Percentiles rank a stretch among this genome's conserved stretches.
Evolutionary conservation across 2,888 invertebrate species (phyloP).

Genomic region (Lysandra bellargus): DNA sequence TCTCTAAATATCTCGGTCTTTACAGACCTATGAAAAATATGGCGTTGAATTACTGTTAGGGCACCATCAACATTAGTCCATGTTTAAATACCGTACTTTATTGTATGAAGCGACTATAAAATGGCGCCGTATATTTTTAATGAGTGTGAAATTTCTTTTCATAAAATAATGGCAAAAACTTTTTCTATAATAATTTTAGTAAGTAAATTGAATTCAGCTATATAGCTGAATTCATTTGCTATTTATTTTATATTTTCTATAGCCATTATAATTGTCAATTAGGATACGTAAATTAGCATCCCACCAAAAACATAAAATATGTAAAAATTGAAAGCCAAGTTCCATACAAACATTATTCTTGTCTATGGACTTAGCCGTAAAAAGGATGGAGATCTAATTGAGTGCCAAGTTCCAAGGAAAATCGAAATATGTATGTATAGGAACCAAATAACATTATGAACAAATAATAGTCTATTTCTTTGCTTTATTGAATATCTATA

Average conservation of each 20-base stretch:
- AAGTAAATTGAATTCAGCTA: too few species aligned
- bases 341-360: too few species aligned
- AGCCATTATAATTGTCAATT: neutral
- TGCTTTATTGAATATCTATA: too few species aligned
- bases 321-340: too few species aligned
- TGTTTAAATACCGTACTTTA: neutral
- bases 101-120: neutral
- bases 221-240: too few species aligned
- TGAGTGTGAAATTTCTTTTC: neutral
- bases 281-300: constrained; percentile 11
- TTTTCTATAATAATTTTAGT: neutral
- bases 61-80: neutral
- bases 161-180: neutral
- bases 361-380: too few species aligned
- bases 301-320: too few species aligned
- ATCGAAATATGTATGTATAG: too few species aligned
- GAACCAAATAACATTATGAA: too few species aligned
- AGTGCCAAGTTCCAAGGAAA: too few species aligned
- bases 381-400: too few species aligned
- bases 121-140: constrained; percentile 3
- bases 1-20: neutral
- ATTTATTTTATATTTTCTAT: neutral
- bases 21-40: neutral
- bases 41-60: neutral
- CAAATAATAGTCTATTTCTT: too few species aligned